Conservation (phyloP, 2,888 invertebrate genomes). For the Baccha elongata region DNA sequence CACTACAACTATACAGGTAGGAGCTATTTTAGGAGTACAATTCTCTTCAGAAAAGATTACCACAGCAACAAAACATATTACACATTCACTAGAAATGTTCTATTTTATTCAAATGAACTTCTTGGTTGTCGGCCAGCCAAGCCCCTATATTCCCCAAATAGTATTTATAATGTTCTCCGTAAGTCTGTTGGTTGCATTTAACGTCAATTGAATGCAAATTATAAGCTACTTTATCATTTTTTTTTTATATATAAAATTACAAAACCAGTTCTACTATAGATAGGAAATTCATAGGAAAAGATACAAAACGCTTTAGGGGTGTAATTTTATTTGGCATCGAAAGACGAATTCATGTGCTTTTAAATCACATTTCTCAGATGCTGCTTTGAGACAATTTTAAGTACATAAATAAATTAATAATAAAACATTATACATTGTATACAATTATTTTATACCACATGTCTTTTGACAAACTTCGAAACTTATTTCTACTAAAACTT, state of each 20-base stretch:
- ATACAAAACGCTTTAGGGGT: background rate
- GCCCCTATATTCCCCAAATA: conserved; percentile 71
- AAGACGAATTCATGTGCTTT: background rate
- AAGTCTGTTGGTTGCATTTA: too few species aligned
- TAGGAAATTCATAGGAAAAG: background rate
- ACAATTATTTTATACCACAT: too few species aligned
- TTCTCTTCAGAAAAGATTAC: conserved; percentile 18
- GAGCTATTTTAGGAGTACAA: conserved; percentile 55
- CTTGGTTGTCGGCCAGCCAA: conserved; percentile 69
- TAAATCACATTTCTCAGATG: background rate
- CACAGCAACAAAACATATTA: conserved; percentile 50
- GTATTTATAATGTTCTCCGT: conserved; percentile 14
- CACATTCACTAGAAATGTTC: conserved; percentile 54
- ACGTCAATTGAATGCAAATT: conserved; percentile 44
- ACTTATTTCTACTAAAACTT: too few species aligned
- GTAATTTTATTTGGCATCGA: conserved; percentile 8
- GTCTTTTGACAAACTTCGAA: too few species aligned
- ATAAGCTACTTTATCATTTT: background rate
- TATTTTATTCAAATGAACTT: conserved; percentile 64
- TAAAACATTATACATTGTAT: too few species aligned
- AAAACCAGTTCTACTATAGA: background rate
- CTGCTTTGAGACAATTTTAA: background rate
- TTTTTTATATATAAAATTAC: conserved; percentile 1
- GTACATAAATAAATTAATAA: background rate
- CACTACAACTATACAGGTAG: conserved; percentile 25